Evolutionary conservation across 23 tunicate species (phyloP).

Genomic region (Pegea sp.): DNA sequence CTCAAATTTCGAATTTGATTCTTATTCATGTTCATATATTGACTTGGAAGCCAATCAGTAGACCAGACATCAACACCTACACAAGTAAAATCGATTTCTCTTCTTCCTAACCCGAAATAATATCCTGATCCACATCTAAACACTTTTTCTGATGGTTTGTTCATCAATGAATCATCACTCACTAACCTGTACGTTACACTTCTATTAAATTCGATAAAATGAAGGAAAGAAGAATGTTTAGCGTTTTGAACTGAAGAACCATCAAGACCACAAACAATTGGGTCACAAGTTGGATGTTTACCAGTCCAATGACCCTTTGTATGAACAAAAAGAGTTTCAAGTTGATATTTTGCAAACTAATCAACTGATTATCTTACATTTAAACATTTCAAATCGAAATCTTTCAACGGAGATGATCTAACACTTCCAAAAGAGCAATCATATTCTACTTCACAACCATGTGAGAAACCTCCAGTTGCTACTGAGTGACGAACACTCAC

Average conservation of each 20-base stretch:
- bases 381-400: slow-evolving; percentile 20
- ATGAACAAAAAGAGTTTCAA: background rate
- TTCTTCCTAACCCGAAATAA: slow-evolving; percentile 8
- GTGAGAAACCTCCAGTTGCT: slow-evolving; percentile 10
- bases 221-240: no score
- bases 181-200: no score
- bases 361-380: slow-evolving; percentile 15
- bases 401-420: background rate
- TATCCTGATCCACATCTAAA: slow-evolving; percentile 28
- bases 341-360: background rate
- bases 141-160: background rate
- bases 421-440: slow-evolving; percentile 13
- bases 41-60: slow-evolving; percentile 11
- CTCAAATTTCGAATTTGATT: slow-evolving; percentile 4
- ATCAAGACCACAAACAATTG: slow-evolving; percentile 4
- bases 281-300: slow-evolving; percentile 12
- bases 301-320: slow-evolving; percentile 59
- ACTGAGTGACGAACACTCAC: slow-evolving; percentile 4
- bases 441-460: slow-evolving; percentile 19
- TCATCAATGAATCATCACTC: no score
- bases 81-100: slow-evolving; percentile 9
- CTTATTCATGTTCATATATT: slow-evolving; percentile 4
- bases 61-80: slow-evolving; percentile 11
- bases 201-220: no score
- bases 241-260: slow-evolving; percentile 8